A percentile compares a stretch with the other conserved stretches of the same genome.
Conservation (phyloP, 2,888 invertebrate species). For the Molorchus minor region DNA sequence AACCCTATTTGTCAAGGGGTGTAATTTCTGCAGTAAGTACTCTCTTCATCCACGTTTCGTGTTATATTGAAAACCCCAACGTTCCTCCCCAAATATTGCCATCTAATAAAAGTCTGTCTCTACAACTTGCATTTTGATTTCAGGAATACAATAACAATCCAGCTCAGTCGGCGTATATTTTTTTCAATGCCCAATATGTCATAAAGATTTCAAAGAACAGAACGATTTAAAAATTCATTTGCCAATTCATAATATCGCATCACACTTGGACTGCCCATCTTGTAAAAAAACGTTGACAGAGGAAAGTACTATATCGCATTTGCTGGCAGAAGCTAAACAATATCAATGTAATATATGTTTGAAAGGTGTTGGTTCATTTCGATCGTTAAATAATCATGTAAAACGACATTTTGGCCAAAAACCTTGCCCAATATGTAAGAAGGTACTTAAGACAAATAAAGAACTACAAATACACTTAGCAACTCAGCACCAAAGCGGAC, state of each 20-base stretch:
- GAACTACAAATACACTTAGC: slow-evolving; percentile 34
- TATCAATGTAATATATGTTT: slow-evolving; percentile 47
- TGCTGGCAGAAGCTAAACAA: slow-evolving; percentile 4
- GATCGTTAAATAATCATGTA: slow-evolving; percentile 50
- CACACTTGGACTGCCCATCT: slow-evolving; percentile 21
- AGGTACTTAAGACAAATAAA: slow-evolving; percentile 46
- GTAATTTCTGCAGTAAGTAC: no score
- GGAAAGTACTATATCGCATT: slow-evolving; percentile 48
- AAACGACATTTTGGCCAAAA: slow-evolving; percentile 48
- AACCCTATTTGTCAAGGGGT: no score
- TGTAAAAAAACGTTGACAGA: slow-evolving; percentile 28
- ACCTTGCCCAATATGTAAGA: slow-evolving; percentile 53
- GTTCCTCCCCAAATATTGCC: no score
- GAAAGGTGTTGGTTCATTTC: slow-evolving; percentile 49
- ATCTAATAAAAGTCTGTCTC: no score
- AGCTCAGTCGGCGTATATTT: slow-evolving; percentile 15
- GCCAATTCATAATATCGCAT: slow-evolving; percentile 8
- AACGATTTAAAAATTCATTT: slow-evolving; percentile 25
- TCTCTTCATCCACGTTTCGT: no score
- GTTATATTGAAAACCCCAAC: no score
- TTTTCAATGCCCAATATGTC: slow-evolving; percentile 26
- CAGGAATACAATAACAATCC: no score
- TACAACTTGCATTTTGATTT: no score
- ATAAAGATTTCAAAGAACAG: slow-evolving; percentile 8
- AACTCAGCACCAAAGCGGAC: slow-evolving; percentile 28